Evolutionary conservation across 2,888 invertebrate species (phyloP), one percentile per base, ranked within the genome.

Genomic region (Brachyptera putata): DNA sequence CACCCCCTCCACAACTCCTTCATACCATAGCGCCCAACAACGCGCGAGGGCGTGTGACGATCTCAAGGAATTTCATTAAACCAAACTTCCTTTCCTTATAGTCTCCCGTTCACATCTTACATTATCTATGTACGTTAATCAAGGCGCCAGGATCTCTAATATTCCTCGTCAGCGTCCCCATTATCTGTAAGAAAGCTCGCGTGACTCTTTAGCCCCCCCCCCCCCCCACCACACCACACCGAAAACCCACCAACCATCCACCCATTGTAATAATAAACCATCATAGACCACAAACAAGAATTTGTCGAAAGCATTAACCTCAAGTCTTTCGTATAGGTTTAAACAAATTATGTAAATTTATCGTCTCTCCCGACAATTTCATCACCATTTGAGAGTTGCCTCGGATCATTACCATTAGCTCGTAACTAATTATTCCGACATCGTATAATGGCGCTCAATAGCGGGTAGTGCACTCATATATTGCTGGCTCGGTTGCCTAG

Each of bases 61-160:
- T 30, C 53, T 36, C 21, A 30, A n/a, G 53, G 53, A 53, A 53
- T 53, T 53, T 53, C 53, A 53, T 53, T 53, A 53, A 53, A 53
- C 53, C 34, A 16, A 26, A 50, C 49, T 50, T 36, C 21, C 36
- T 14, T 36, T 34, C 34, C 21, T 53, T 36, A 53, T 53, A 36
- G 36, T 34, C n/a, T n/a, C n/a, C n/a, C n/a, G n/a, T n/a, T n/a
- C n/a, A n/a, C 53, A 53, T 50, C 49, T 26, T 25, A 30, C 49
- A 50, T 53, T 53, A 53, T 50, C 50, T 50, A 30, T 34, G 34
- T 37, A 37, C 39, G 39, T 37, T n/a, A 16, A 16, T 16, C 14
- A 4, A 5, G 16, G 13, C 16, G 14, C 39, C 39, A 37, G n/a
- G 39, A 3, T 16, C 39, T 37, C 4, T 16, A 11, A 37, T 16